Evolutionary conservation across 2,888 invertebrate species (phyloP).

Genomic region (Coremacera marginata): DNA sequence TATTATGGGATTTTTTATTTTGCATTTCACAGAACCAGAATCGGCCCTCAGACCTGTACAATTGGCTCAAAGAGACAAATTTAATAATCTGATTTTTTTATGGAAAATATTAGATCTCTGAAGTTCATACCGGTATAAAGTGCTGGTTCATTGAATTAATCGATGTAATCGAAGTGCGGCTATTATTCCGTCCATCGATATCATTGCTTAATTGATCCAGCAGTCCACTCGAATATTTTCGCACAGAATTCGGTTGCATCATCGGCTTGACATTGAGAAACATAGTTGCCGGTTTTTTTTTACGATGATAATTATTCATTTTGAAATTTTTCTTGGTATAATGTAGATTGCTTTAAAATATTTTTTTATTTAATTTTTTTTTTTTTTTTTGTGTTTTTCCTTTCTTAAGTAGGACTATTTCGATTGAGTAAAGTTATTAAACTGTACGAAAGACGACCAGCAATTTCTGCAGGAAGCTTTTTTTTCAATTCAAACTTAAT

Average conservation of each 20-base stretch:
- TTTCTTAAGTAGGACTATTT: background rate
- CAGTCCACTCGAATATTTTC: constrained; percentile 62
- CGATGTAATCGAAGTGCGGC: constrained; percentile 57
- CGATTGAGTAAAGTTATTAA: background rate
- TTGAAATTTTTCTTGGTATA: constrained; percentile 44
- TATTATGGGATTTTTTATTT: too few species aligned
- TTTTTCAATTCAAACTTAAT: background rate
- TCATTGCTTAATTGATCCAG: constrained; percentile 59
- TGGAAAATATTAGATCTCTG: too few species aligned
- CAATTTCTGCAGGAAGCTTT: background rate
- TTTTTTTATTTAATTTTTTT: background rate
- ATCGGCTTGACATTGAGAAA: constrained; percentile 67
- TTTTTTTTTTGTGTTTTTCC: background rate
- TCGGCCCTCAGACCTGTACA: too few species aligned
- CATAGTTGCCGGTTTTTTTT: constrained; percentile 61
- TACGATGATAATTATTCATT: constrained; percentile 59
- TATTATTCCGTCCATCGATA: constrained; percentile 47
- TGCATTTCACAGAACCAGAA: too few species aligned
- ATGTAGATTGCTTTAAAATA: background rate
- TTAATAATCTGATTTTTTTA: too few species aligned
- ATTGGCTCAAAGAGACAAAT: too few species aligned
- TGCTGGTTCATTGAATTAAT: constrained; percentile 57
- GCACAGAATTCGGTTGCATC: constrained; percentile 54
- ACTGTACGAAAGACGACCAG: background rate
- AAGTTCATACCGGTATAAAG: constrained; percentile 58